These are phyloP conservation scores for Heliconius sara DNA, from an alignment of 2,888 invertebrate species.

Conservation along the genomic window DNA sequence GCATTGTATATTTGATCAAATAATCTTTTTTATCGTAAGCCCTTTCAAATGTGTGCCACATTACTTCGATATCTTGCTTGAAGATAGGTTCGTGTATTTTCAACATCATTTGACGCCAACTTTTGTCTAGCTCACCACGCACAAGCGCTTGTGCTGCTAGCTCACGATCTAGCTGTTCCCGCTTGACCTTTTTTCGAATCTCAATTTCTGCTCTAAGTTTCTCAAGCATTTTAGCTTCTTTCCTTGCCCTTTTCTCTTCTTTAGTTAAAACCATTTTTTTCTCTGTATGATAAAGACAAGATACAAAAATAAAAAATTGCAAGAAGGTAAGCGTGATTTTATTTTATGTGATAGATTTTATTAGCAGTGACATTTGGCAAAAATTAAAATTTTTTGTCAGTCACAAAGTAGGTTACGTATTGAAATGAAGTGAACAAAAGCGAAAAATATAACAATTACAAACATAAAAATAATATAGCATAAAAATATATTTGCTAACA, in stretches of 20 bases:
- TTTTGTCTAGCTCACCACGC: constrained; percentile 65
- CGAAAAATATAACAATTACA: too few species aligned
- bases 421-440: not conserved
- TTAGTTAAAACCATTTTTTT: constrained; percentile 64
- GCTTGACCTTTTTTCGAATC: constrained; percentile 61
- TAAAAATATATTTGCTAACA: too few species aligned
- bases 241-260: constrained; percentile 71
- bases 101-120: constrained; percentile 70
- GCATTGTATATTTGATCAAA: constrained; percentile 81
- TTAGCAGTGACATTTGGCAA: not conserved
- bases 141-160: constrained; percentile 63
- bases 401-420: constrained; percentile 5
- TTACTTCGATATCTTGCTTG: constrained; percentile 69
- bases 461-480: too few species aligned
- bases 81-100: constrained; percentile 76
- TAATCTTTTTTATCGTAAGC: constrained; percentile 84
- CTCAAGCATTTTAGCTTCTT: constrained; percentile 67
- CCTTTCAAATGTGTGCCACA: constrained; percentile 81
- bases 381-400: not conserved
- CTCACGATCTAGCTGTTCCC: constrained; percentile 61
- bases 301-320: constrained; percentile 23
- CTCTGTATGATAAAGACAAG: constrained; percentile 25
- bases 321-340: not conserved
- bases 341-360: not conserved
- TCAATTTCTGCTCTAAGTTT: constrained; percentile 63